phyloP scores from a whole-genome alignment of 2,797 vertebrate genomes.

The Acipenser oxyrinchus region DNA sequence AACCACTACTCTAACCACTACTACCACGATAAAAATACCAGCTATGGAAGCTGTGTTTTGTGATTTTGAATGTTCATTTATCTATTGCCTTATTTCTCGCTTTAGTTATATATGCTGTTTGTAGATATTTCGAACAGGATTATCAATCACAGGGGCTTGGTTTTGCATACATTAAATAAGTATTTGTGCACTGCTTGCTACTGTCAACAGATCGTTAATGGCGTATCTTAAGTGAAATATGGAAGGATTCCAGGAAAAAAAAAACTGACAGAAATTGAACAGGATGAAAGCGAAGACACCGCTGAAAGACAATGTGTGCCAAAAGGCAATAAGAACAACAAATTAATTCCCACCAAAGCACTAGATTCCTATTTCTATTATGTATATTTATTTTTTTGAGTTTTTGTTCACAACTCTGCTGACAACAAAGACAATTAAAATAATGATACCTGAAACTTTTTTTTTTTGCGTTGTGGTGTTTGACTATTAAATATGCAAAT shows the following conservation, averaged over 20 bases:
- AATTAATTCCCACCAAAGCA: not conserved
- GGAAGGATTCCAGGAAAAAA: not conserved
- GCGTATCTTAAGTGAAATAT: conserved; percentile 32
- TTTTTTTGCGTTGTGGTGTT: conserved; percentile 41
- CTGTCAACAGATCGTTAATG: conserved; percentile 42
- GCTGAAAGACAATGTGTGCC: not conserved
- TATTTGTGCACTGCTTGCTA: conserved; percentile 27
- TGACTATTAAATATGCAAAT: conserved; percentile 79
- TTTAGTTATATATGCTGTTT: conserved; percentile 31
- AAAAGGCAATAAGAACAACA: not conserved
- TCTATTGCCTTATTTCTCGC: not conserved
- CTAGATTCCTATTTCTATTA: not conserved
- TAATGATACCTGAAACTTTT: no score
- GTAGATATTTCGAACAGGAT: conserved; percentile 25
- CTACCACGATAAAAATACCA: not conserved
- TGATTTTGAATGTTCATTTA: not conserved
- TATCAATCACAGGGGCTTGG: conserved; percentile 26
- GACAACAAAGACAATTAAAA: not conserved
- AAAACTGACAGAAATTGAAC: not conserved
- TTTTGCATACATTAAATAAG: conserved; percentile 31
- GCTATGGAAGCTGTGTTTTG: not conserved
- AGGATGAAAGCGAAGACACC: not conserved
- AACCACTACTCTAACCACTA: no score
- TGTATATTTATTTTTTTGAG: not conserved
- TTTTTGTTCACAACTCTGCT: not conserved